Base-by-base conservation (phyloP, 2,113 vertebrate species). In the Phycodurus eques region DNA sequence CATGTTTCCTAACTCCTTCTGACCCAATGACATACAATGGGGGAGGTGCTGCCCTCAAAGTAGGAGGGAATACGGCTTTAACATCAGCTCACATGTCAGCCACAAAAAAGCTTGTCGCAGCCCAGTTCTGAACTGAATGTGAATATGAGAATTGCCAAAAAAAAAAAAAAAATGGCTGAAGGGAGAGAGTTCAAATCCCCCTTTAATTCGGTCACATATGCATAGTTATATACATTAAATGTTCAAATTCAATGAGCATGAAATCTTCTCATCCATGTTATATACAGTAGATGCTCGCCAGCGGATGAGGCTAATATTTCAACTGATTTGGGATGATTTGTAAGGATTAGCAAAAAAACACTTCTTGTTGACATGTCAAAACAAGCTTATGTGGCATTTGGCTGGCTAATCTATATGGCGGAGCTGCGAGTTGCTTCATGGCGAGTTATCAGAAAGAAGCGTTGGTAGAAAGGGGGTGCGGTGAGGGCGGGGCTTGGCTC, bases 401-500 rank as follows among this genome's bases (percentile, higher is more conserved):
- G 59, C 66, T 63, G 59, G 64, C 59, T 76, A 71, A 84, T 86
- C 76, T 76, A 80, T 72, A 68, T 39, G 77, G 77, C 77, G 67
- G 57, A 78, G 78, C 71, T 75, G 81, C 80, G 76, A 84, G 73
- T 80, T 72, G 73, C 65, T 79, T 65, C 31, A 60, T 70, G 51
- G 54, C 51, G 47, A 76, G 67, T 22, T 56, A 70, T 79, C 68
- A 72, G 12, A 49, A 80, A 70, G 51, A 53, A 73, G 68, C 47
- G 56, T 47, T 67, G 47, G 65, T 20, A 10, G 73, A 67, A 6
- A 73, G 68, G 77, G 60, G 61, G 2, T 6, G 22, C 63, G 71
- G 15, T 0, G 22, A 70, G 81, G 84, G 85, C 44, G 82, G 82
- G 82, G 79, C 72, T 87, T 87, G 81, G 76, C 82, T 72, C 44